phyloP scores from a whole-genome alignment of 2,113 vertebrate genomes.

The Brevimyrus niger region DNA sequence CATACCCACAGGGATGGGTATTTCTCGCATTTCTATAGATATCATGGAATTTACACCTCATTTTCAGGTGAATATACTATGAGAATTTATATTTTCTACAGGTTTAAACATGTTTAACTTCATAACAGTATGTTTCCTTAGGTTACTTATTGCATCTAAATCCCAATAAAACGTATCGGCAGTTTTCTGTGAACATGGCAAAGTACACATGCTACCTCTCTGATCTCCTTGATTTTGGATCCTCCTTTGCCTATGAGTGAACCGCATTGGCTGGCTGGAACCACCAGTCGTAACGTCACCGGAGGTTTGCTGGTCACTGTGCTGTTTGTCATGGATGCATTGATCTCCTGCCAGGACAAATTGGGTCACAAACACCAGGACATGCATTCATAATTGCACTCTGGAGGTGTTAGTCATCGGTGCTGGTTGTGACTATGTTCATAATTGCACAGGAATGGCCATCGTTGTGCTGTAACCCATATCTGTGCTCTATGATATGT shows the following conservation, averaged over 20 bases:
- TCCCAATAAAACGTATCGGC: not conserved
- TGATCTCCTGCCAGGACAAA: conserved; percentile 66
- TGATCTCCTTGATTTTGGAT: conserved; percentile 88
- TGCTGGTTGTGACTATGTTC: not conserved
- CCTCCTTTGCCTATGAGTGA: conserved; percentile 89
- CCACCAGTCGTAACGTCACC: conserved; percentile 83
- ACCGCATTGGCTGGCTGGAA: conserved; percentile 88
- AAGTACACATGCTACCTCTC: conserved; percentile 65
- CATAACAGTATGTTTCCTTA: not conserved
- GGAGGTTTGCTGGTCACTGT: conserved; percentile 73
- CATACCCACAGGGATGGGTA: not conserved
- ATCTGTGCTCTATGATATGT: not conserved
- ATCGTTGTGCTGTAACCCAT: not conserved
- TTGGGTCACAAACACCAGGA: not conserved
- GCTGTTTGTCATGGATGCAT: conserved; percentile 65
- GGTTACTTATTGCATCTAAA: not conserved
- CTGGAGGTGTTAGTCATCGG: not conserved
- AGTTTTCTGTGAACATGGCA: not conserved
- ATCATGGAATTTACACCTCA: not conserved
- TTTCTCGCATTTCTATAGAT: not conserved
- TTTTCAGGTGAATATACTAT: not conserved
- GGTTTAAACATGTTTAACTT: not conserved
- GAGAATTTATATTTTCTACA: not conserved
- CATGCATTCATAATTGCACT: not conserved
- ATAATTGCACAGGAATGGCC: not conserved